Conservation (phyloP, 37 sponge, comb jelly and placozoan genomes). For the Petrosia ficiformis region DNA sequence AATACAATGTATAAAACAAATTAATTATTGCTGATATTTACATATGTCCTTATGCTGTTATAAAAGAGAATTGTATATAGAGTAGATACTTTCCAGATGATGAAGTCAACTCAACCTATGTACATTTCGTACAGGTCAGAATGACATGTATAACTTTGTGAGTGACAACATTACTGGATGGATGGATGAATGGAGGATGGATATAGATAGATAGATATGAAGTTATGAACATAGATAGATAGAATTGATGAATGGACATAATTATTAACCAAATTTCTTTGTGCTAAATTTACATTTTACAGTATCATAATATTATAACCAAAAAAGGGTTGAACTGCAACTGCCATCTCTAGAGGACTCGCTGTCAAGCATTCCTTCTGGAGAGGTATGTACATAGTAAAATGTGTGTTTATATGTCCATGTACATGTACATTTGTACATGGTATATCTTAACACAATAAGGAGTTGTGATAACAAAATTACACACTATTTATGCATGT, state of each 20-base stretch:
- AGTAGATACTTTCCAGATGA: constrained; percentile 68
- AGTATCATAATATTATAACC: constrained; percentile 62
- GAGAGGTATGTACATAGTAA: constrained; percentile 34
- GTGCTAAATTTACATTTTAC: not conserved
- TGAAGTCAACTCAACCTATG: constrained; percentile 29
- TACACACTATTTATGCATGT: no score
- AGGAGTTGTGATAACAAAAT: no score
- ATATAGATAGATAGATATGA: no score
- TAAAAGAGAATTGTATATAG: constrained; percentile 55
- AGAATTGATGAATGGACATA: no score
- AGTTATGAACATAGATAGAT: no score
- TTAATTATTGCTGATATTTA: not conserved
- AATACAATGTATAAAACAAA: not conserved
- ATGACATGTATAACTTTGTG: not conserved
- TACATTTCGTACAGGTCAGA: constrained; percentile 75
- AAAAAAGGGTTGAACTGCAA: constrained; percentile 12
- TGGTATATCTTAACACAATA: no score
- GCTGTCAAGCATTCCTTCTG: constrained; percentile 56
- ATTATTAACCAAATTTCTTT: no score
- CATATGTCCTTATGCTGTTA: no score
- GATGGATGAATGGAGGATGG: no score
- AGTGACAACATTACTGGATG: no score
- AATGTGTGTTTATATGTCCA: not conserved
- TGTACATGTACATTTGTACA: no score
- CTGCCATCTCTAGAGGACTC: constrained; percentile 50